Evolutionary conservation across 1,140 invertebrate genomes (phyloP).

Genomic region (Limonius californicus): DNA sequence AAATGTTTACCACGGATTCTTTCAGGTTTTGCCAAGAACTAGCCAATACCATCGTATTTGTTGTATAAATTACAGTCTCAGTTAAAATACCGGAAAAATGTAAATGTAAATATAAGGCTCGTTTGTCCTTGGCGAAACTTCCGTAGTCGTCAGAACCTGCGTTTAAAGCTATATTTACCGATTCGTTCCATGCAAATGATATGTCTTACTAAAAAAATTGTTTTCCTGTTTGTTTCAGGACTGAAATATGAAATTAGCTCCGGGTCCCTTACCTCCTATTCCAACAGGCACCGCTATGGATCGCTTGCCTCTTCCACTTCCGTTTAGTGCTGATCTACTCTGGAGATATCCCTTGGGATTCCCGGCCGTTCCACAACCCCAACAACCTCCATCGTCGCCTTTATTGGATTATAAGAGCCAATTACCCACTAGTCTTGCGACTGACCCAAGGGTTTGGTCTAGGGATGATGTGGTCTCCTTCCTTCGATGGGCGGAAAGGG

Average conservation of each 20-base stretch:
- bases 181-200: not conserved
- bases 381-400: constrained; percentile 61
- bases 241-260: constrained; percentile 60
- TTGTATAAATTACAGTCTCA: too few species aligned
- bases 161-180: not conserved
- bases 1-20: too few species aligned
- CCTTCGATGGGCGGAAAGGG: constrained; percentile 86
- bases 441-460: constrained; percentile 85
- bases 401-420: constrained; percentile 83
- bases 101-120: constrained; percentile 31
- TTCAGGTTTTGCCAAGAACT: too few species aligned
- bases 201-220: not conserved
- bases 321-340: constrained; percentile 73
- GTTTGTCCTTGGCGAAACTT: constrained; percentile 27
- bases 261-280: constrained; percentile 60
- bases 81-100: constrained; percentile 30
- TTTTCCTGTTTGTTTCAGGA: constrained; percentile 4
- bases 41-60: too few species aligned
- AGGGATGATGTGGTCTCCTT: constrained; percentile 86
- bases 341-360: constrained; percentile 79
- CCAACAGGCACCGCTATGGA: constrained; percentile 56
- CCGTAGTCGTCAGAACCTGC: constrained; percentile 29
- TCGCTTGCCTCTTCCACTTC: constrained; percentile 59
- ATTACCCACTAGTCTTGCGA: constrained; percentile 71
- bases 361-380: constrained; percentile 50